Base-by-base conservation (phyloP, 2,888 invertebrate species). In the Chouioia cunea region DNA sequence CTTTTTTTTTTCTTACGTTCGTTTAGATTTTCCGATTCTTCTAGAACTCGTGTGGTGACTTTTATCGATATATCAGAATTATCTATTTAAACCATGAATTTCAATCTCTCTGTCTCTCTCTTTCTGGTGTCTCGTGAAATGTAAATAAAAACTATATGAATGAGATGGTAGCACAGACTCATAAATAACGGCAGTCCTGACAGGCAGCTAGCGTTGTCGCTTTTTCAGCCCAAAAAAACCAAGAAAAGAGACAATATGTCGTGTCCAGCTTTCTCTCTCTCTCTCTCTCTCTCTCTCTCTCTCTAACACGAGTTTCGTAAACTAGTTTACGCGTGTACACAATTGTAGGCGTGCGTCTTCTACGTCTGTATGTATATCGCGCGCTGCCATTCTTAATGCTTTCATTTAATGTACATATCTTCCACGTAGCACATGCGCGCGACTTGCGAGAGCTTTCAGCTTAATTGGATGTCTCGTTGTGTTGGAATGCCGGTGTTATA, bases 141-240 rank as follows among this genome's bases (percentile, higher is more conserved):
- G 80, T 79, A 80, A 78, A 79, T 74, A 77, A 79, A 81, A 80
- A 78, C 75, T 78, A 70, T 36, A 36, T 75, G 79, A 82, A 82
- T 83, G 82, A 82, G 81, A 81, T 82, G 80, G 81, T 82, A 76
- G 78, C 76, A 70, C 77, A 80, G 77, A 76, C 72, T 78, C 79
- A 78, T 81, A 81, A 81, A 80, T 81, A 81, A 81, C 78, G 70
- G 64, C 70, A 74, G 76, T 76, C 76, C 77, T 80, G 82, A 82
- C 82, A 82, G 78, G 58, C 36, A 36, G 6, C 36, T 36, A 10
- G 18, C 22, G 36, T 52, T 44, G 20, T 50, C 27, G 47, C 52
- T 57, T 60, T 70, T 60, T 58, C 20, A 2, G 2, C 1, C 3
- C 20, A 36, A 59, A 59, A 56, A 65, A 56, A 54, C 52, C 54